These are phyloP conservation scores for Gymnocheta viridis DNA, from an alignment of 2,888 invertebrate species.

Conservation along the genomic window DNA sequence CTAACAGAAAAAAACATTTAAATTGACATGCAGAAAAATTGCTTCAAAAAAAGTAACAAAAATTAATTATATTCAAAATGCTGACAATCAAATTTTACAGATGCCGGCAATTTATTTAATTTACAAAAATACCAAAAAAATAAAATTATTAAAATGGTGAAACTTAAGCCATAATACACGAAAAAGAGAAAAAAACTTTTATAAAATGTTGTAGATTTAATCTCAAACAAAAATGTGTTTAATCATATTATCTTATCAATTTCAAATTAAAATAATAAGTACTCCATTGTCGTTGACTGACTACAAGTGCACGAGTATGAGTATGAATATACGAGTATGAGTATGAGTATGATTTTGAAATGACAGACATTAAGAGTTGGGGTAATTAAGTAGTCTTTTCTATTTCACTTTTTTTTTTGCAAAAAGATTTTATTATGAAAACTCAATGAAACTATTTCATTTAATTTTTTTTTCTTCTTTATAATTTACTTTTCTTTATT, in stretches of 20 bases:
- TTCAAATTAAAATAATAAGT: slow-evolving; percentile 52
- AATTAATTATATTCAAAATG: slow-evolving; percentile 21
- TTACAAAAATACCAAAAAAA: not conserved
- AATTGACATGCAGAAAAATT: not conserved
- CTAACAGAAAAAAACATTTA: too few species aligned
- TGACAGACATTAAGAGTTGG: slow-evolving; percentile 39
- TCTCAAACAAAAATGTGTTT: slow-evolving; percentile 31
- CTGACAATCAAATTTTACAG: slow-evolving; percentile 11
- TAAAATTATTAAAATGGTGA: slow-evolving; percentile 34
- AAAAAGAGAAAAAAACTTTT: not conserved
- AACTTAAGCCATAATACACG: slow-evolving; percentile 3
- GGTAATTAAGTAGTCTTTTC: slow-evolving; percentile 47
- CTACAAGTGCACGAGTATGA: not conserved
- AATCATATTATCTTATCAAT: slow-evolving; percentile 69
- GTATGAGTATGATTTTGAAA: slow-evolving; percentile 37
- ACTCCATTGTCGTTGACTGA: not conserved
- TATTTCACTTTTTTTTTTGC: slow-evolving; percentile 23
- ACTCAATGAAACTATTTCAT: slow-evolving; percentile 22
- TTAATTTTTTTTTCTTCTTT: slow-evolving; percentile 1
- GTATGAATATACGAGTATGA: too few species aligned
- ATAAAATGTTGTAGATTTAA: slow-evolving; percentile 9
- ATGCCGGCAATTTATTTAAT: slow-evolving; percentile 39
- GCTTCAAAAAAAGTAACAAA: not conserved
- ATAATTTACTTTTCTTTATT: not conserved
- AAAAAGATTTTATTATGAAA: slow-evolving; percentile 31